Percentiles rank a stretch among this genome's conserved stretches.
Conservation (phyloP, 2,797 vertebrate genomes). For the Dromococcyx pavoninus region DNA sequence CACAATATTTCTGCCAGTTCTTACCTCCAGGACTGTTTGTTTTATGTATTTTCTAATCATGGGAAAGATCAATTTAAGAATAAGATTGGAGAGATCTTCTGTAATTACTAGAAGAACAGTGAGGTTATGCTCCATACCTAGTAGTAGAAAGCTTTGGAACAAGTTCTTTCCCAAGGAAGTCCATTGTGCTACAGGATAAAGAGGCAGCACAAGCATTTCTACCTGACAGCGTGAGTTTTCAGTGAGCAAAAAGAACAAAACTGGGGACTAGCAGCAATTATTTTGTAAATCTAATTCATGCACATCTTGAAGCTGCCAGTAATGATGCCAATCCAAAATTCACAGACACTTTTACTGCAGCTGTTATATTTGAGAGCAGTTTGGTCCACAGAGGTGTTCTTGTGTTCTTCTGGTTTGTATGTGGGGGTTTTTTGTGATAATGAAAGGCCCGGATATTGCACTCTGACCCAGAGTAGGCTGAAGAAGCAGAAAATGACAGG, state of each 20-base stretch:
- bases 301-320: not conserved
- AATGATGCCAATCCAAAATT: not conserved
- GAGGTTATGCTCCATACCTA: not conserved
- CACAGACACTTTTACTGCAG: not conserved
- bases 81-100: not conserved
- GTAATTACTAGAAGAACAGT: not conserved
- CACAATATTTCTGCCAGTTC: not conserved
- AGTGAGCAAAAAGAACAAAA: not conserved
- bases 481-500: not conserved
- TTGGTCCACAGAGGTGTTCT: not conserved
- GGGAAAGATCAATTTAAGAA: not conserved
- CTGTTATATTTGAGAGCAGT: not conserved
- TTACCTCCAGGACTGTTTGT: not conserved
- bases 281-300: not conserved
- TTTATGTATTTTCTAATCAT: not conserved
- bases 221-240: rapidly evolving
- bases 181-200: not conserved
- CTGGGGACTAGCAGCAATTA: not conserved
- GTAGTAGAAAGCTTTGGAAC: not conserved
- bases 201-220: not conserved
- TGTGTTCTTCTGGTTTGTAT: not conserved
- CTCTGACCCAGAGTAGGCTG: not conserved
- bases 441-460: not conserved
- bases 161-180: not conserved
- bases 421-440: not conserved